Evolutionary conservation across 2,797 vertebrate genomes (phyloP).

Genomic region (Lutjanus campechanus): DNA sequence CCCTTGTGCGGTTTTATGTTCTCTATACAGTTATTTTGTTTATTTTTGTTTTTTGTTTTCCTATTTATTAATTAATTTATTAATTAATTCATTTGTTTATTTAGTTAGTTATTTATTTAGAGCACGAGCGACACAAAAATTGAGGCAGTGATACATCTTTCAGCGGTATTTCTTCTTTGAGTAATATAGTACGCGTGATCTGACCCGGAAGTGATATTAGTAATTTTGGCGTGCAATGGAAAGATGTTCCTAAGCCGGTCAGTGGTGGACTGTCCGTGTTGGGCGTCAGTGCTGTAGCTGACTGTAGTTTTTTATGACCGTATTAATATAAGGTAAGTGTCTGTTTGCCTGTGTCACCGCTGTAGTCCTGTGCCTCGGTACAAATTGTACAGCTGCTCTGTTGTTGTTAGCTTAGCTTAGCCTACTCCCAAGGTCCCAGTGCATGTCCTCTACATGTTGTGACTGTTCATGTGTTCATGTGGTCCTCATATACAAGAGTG

Average conservation of each 20-base stretch:
- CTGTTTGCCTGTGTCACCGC: background rate
- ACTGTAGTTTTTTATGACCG: constrained; percentile 22
- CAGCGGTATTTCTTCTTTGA: constrained; percentile 29
- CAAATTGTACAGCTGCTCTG: background rate
- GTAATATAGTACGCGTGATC: fast-evolving
- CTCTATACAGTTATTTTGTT: too few species aligned
- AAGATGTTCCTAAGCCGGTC: background rate
- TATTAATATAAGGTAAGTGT: constrained; percentile 35
- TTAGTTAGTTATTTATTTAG: too few species aligned
- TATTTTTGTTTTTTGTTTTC: too few species aligned
- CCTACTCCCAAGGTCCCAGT: constrained; percentile 34
- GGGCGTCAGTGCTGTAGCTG: background rate
- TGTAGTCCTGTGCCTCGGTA: background rate
- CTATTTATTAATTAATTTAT: too few species aligned
- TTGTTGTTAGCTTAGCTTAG: constrained; percentile 55
- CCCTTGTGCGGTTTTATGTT: too few species aligned
- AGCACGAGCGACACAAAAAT: too few species aligned
- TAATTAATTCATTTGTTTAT: too few species aligned
- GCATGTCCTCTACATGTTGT: constrained; percentile 42
- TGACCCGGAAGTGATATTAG: constrained; percentile 53
- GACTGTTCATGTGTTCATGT: background rate
- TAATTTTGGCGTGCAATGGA: background rate
- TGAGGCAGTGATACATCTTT: constrained; percentile 22
- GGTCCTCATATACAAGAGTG: too few species aligned
- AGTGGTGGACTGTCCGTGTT: background rate